Evolutionary conservation across 2,113 vertebrate species (phyloP), one percentile per base, ranked within the genome.

Genomic region (Phycodurus eques): DNA sequence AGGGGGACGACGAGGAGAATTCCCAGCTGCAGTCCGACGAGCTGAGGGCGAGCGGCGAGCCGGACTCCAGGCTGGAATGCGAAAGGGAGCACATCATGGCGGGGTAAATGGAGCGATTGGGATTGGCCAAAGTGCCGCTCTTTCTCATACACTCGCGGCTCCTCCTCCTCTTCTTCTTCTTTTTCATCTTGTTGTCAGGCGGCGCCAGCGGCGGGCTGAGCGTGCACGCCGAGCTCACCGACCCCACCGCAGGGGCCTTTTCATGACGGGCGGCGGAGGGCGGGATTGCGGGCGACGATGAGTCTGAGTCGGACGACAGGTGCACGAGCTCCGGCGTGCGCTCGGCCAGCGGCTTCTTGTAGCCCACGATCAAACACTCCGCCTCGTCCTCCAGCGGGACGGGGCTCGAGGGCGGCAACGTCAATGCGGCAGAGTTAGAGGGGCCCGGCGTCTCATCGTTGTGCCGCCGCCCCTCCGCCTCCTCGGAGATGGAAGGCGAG

Each of bases 321-420:
- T 97, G 94, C 68, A 97, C 95, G 47, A 98, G 90, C 88, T 98
- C 96, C 0, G 96, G 96, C 0, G 96, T 98, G 63, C 96, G 92
- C 80, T 98, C 96, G 0, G 95, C 95, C 19, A 97, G 88, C 0
- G 96, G 96, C 65, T 98, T 98, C 70, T 96, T 95, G 74, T 95
- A 98, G 0, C 96, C 95, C 17, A 98, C 94, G 14, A 97, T 96
- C 66, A 96, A 84, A 87, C 96, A 97, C 73, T 94, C 95, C 0
- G 89, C 90, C 74, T 42, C 78, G 22, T 4, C 68, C 12, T 5
- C 77, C 6, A 49, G 2, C 12, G 65, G 44, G 72, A 12, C 74
- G 79, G 94, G 88, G 79, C 93, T 91, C 54, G 93, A 89, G 20
- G 90, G 81, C 31, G 88, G 44, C 0, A 83, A 61, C 47, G 56